Base-by-base conservation (phyloP, 1,140 invertebrate species). In the Euschistus heros region DNA sequence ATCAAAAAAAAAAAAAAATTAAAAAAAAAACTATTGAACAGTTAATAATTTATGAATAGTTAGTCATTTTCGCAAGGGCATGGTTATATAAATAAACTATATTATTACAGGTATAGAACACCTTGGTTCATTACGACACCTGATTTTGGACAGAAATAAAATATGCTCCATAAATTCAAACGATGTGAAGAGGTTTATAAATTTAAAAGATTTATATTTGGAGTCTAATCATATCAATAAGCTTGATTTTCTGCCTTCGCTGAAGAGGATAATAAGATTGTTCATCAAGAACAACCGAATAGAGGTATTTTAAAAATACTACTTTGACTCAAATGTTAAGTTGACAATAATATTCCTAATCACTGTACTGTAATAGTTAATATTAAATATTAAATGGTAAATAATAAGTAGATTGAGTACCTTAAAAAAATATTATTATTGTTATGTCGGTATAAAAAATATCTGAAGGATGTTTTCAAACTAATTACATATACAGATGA, bases 71-170 rank as follows among this genome's bases (percentile, higher is more conserved):
- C 17, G 42, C 42, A 44, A 10, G 17, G 42, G 7, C 7, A 44
- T 10, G 42, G 42, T 17, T 44, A 44, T 17, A 44, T 10, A 44
- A 44, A 17, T 44, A 44, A 7, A 44, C 42, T 44, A 10, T 44
- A 17, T 17, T 2, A 18, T 24, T 22, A 0, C 6, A 61, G 59
- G 59, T 37, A 18, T 61, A 15, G n/a, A 61, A 30, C 24, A 61
- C 15, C 24, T 30, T 6, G 33, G n/a, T 8, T 46, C 18, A 24
- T 47, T 62, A 17, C 22, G 15, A 2, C n/a, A 46, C 24, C 22
- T 62, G 4, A 62, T 62, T 13, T 26, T 62, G 18, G 61, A 62
- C 20, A 37, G 30, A 15, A 62, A 62, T 26, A 44, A 26, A 46
- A 46, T 62, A 26, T 47, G 20, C 20, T 15, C 10, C 22, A 47